These are phyloP conservation scores for Erinaceus europaeus DNA, from an alignment of 2,113 vertebrate genomes.

Conservation along the genomic window DNA sequence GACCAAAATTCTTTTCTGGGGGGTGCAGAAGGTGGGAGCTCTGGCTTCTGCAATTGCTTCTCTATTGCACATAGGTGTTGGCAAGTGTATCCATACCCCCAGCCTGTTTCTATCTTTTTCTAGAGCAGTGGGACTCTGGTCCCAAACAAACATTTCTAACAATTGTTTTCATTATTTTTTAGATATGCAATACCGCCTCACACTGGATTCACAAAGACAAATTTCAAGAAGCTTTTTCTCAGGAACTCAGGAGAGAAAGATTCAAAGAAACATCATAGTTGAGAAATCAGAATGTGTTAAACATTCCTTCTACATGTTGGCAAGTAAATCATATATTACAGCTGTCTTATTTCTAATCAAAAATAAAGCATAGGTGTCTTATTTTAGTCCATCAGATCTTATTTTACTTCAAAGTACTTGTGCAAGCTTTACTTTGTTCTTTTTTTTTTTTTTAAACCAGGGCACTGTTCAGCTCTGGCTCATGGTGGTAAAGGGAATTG, in stretches of 20 bases:
- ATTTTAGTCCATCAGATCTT: not conserved
- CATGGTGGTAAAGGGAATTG: too few relatives aligned
- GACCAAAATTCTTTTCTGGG: too few relatives aligned
- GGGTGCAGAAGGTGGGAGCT: too few relatives aligned
- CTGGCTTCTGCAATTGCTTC: too few relatives aligned
- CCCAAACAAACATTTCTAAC: not conserved
- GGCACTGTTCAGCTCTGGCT: too few relatives aligned
- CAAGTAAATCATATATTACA: constrained; percentile 85
- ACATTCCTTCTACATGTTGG: constrained; percentile 88
- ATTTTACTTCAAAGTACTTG: not conserved
- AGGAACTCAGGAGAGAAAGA: constrained; percentile 81
- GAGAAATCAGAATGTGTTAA: constrained; percentile 78
- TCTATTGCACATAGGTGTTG: too few relatives aligned
- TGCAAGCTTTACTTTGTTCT: not conserved
- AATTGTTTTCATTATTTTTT: not conserved
- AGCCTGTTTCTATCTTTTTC: too few relatives aligned
- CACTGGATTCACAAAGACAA: constrained; percentile 82
- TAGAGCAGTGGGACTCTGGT: too few relatives aligned
- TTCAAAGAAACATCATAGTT: constrained; percentile 80
- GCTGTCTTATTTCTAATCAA: constrained; percentile 44
- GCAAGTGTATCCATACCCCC: too few relatives aligned
- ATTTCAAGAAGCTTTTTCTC: constrained; percentile 82
- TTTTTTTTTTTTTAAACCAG: too few relatives aligned
- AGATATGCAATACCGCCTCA: constrained; percentile 84
- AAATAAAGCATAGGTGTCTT: not conserved